These are phyloP conservation scores for Caenorhabditis remanei DNA, from an alignment of 1,140 invertebrate genomes.

Conservation along the genomic window DNA sequence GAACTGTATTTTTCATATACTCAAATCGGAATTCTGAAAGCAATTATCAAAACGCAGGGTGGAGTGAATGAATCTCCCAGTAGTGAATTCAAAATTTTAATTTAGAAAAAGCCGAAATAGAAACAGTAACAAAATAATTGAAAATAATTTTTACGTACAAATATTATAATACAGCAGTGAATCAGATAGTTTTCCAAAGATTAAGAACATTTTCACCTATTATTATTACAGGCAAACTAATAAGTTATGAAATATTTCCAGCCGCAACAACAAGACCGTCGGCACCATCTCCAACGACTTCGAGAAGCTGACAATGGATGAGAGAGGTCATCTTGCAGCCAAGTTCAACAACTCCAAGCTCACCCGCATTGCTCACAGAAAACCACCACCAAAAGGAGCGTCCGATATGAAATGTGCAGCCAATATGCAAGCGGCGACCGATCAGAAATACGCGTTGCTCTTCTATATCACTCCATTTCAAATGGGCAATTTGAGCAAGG, in stretches of 20 bases:
- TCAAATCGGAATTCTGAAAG: too few relatives aligned
- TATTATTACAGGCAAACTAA: too few relatives aligned
- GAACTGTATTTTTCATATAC: too few relatives aligned
- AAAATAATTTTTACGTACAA: too few relatives aligned
- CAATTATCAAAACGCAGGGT: too few relatives aligned
- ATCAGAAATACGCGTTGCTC: conserved; percentile 77
- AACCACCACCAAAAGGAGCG: conserved; percentile 76
- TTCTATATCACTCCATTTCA: conserved; percentile 78
- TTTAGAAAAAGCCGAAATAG: too few relatives aligned
- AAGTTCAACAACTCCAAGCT: conserved; percentile 78
- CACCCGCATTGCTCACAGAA: conserved; percentile 76
- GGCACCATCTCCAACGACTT: conserved; percentile 77
- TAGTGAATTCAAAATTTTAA: too few relatives aligned
- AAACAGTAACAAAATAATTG: too few relatives aligned
- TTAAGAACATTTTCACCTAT: too few relatives aligned
- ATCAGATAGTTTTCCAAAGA: background rate
- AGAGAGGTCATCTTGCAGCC: conserved; percentile 75
- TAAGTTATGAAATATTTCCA: background rate
- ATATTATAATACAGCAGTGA: background rate
- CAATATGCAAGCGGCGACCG: conserved; percentile 75
- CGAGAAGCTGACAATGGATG: conserved; percentile 77
- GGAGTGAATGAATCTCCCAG: too few relatives aligned
- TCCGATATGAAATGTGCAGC: conserved; percentile 60
- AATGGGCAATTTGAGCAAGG: conserved; percentile 77
- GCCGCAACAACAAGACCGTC: conserved; percentile 73